Evolutionary conservation across 2,113 vertebrate species (phyloP).

Genomic region (Oncorhynchus mykiss): DNA sequence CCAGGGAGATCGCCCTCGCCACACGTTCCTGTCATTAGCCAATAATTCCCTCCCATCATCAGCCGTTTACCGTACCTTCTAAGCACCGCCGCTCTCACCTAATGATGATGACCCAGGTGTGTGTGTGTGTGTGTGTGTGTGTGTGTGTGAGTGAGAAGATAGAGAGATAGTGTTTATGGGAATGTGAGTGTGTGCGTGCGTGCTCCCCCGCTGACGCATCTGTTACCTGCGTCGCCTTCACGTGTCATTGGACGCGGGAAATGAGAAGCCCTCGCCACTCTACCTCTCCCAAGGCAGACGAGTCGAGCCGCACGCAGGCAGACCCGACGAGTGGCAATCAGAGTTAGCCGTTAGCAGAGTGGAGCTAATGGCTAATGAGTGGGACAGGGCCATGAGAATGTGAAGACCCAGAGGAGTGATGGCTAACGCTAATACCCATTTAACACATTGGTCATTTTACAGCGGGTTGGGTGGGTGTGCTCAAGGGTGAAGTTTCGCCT

Average conservation of each 20-base stretch:
- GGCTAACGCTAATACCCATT: constrained; percentile 50
- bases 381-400: constrained; percentile 23
- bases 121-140: constrained; percentile 20
- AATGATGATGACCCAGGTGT: constrained; percentile 58
- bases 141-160: constrained; percentile 7
- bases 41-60: constrained; percentile 62
- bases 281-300: constrained; percentile 33
- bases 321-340: constrained; percentile 55
- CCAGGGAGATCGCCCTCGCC: constrained; percentile 49
- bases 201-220: constrained; percentile 37
- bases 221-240: constrained; percentile 61
- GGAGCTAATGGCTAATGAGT: constrained; percentile 65
- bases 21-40: constrained; percentile 59
- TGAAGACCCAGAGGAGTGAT: constrained; percentile 15
- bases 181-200: neutral
- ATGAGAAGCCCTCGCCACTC: constrained; percentile 52
- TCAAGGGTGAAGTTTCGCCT: too few relatives aligned
- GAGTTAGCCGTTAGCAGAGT: constrained; percentile 51
- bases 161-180: neutral
- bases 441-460: constrained; percentile 34
- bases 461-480: neutral
- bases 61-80: constrained; percentile 57
- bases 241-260: constrained; percentile 66
- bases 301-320: constrained; percentile 32
- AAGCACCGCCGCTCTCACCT: constrained; percentile 40